Conservation (phyloP, 2,888 invertebrate species). For the Dolichopus griseipennis region DNA sequence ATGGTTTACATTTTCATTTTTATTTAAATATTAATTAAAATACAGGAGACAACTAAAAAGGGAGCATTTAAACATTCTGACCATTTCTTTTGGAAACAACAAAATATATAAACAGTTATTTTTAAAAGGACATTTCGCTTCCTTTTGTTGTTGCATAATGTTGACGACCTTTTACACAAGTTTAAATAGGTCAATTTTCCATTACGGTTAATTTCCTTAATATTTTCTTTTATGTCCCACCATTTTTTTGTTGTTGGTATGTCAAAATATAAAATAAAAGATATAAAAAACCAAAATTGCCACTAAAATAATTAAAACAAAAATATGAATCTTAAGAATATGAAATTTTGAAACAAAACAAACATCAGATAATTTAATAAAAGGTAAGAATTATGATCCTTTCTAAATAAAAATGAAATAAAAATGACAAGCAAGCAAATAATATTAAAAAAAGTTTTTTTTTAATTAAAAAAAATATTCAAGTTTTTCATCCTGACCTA, state of each 20-base stretch:
- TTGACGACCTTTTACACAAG: neutral
- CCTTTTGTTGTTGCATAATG: neutral
- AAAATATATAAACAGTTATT: too few species aligned
- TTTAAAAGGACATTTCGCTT: neutral
- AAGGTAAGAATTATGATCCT: neutral
- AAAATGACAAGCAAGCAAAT: neutral
- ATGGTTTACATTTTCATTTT: neutral
- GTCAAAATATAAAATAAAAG: too few species aligned
- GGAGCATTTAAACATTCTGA: too few species aligned
- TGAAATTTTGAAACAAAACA: neutral
- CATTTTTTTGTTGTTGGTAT: too few species aligned
- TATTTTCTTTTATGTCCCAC: neutral
- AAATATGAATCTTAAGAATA: neutral
- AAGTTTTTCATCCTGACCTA: too few species aligned
- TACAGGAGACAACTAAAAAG: neutral
- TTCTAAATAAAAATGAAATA: neutral
- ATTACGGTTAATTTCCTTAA: neutral
- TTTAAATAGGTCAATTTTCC: slow-evolving; percentile 6
- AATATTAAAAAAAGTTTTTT: neutral
- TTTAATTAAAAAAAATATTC: neutral
- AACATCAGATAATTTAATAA: neutral
- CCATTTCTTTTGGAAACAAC: too few species aligned
- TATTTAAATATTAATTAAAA: neutral
- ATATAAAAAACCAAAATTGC: too few species aligned
- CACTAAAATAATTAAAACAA: neutral